phyloP scores from a whole-genome alignment of 2,888 invertebrate genomes.

The Cyclophora punctaria region DNA sequence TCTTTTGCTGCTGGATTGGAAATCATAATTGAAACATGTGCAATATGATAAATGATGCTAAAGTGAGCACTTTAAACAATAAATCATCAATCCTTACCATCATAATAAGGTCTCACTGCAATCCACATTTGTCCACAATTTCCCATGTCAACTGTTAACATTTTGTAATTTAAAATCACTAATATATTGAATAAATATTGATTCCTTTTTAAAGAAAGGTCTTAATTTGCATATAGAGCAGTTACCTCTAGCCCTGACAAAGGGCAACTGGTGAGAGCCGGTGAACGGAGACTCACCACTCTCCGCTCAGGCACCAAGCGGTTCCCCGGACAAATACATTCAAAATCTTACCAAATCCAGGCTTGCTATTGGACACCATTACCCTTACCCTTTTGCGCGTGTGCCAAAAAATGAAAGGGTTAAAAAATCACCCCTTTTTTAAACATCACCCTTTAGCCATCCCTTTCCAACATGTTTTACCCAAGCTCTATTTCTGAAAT shows the following conservation, averaged over 20 bases:
- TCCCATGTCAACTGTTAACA: background rate
- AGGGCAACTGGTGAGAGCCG: constrained; percentile 41
- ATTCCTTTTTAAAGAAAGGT: background rate
- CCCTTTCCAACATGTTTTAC: constrained; percentile 26
- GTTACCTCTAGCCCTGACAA: constrained; percentile 33
- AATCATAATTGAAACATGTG: too few species aligned
- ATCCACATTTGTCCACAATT: background rate
- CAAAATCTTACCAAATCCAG: constrained; percentile 48
- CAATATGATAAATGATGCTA: too few species aligned
- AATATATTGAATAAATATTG: background rate
- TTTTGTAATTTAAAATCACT: background rate
- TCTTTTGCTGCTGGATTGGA: too few species aligned
- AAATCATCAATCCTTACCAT: too few species aligned
- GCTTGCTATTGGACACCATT: constrained; percentile 58
- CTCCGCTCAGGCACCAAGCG: constrained; percentile 30
- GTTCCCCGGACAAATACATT: constrained; percentile 53
- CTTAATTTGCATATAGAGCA: constrained; percentile 27
- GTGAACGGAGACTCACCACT: constrained; percentile 25
- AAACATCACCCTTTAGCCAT: constrained; percentile 21
- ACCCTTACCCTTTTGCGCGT: constrained; percentile 65
- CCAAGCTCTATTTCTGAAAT: too few species aligned
- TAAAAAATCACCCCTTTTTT: constrained; percentile 62
- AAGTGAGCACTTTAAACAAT: background rate
- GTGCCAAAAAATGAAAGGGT: constrained; percentile 72
- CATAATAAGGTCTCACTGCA: background rate